Base-by-base conservation (phyloP, 1,140 invertebrate species). In the Drosophila tsacasi region DNA sequence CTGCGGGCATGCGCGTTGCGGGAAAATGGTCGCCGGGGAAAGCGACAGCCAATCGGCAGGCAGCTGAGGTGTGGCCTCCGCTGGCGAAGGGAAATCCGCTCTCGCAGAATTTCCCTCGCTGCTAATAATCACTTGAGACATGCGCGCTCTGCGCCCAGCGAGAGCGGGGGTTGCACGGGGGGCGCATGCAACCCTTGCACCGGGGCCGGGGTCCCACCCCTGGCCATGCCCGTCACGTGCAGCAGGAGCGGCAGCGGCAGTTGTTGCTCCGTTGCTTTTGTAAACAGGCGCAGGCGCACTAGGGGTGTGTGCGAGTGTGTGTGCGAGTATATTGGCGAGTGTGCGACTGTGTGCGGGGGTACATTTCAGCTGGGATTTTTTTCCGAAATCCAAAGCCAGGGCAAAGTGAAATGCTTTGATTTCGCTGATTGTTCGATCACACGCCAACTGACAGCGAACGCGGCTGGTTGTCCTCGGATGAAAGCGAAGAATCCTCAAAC, bases 381-480 rank as follows among this genome's bases (percentile, higher is more conserved):
- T 52, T 52, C 27, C n/a, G 10, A 8, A 32, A 32, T 30, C 25
- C 68, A 54, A 77, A 44, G 50, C 60, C 37, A 68, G 40, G 58
- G 77, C 84, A 89, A 91, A 92, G 90, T 92, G 90, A 91, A 90
- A 90, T 92, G 85, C 85, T 92, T 87, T 92, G 90, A 92, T 92
- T 92, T 74, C 64, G 75, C 77, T 79, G 85, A 90, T 90, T 85
- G 85, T 89, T 79, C 81, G 83, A 87, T 92, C 91, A 92, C 83
- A 92, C 84, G 91, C 87, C 77, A 91, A 82, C 86, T 91, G 91
- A 92, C 91, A 92, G 91, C 86, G 91, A 78, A 90, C 84, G 79
- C 83, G 80, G 85, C 76, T 92, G 90, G 90, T 92, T 84, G 85
- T 85, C 69, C 80, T 68, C 79, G 87, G 39, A 40, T 23, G 25